Base-by-base conservation (phyloP, 1,140 invertebrate species). In the Macrocentrus cingulum region DNA sequence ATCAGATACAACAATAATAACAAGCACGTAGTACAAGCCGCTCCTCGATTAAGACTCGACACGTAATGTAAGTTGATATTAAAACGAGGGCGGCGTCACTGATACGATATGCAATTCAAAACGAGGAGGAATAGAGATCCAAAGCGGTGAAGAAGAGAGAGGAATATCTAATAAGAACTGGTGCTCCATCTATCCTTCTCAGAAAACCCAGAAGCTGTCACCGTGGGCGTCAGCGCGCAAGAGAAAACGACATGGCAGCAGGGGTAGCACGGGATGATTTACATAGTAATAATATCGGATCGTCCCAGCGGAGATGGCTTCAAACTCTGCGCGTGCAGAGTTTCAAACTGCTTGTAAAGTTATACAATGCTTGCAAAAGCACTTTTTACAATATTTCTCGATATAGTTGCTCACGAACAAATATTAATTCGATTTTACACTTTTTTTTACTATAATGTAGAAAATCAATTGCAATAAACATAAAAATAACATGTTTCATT, bases 231-330 rank as follows among this genome's bases (percentile, higher is more conserved):
- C 70, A 75, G 69, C 67, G 59, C 60, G 59, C 36, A 65, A 39
- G 34, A 39, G 20, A 37, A 52, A 52, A 37, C 19, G 36, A 57
- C 58, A 64, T 66, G 70, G 64, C 66, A 59, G 64, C 48, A 60
- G 56, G 57, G 42, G 18, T 48, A 54, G 55, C 42, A 45, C 20
- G 58, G 56, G 69, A 69, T 77, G 72, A 77, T 77, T 77, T 77
- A 77, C 75, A 77, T 77, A 76, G 75, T 76, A 77, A 77, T 77
- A 77, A 77, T 77, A 76, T 77, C 71, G 66, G 69, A 62, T 71
- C 66, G 67, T 62, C 18, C 56, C 53, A 41, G 49, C 49, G 56
- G 34, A 42, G 20, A 57, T n/a, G 19, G 36, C 50, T 2, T 39
- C 34, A 53, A 39, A 53, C 36, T 39, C 36, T 15, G 7, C 11